Evolutionary conservation across 2,888 invertebrate genomes (phyloP), one percentile per base, ranked within the genome.

Genomic region (Lasiommata megera): DNA sequence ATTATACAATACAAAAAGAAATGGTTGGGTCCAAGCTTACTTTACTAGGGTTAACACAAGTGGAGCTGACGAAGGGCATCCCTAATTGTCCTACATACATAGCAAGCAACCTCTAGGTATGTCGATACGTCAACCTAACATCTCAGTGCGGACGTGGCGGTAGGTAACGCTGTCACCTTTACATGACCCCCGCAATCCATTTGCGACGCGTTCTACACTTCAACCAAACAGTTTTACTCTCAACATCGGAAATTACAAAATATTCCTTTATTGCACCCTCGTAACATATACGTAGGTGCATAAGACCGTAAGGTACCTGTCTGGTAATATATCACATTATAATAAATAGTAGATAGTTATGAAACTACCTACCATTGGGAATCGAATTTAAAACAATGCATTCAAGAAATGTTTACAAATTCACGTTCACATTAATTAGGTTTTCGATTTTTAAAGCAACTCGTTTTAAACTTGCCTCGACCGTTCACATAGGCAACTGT

Each of bases 71-170:
- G 40, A 28, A 52, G 12, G 52, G 16, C 29, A 52, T 34, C 34
- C 34, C 9, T 34, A 34, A 31, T 31, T 34, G 3, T 11, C 3
- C 9, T 1, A 1, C 9, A 9, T 11, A 11, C 11, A 11, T 34
- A 11, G 5, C 1, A 9, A 31, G 31, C 7, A 6, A 31, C 31
- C 31, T 7, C 9, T 9, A 31, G 31, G 31, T 31, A 31, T 31
- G 23, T 23, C 9, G 34, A 11, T 34, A 46, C 46, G 46, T 46
- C 44, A 29, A 46, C 29, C 29, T 46, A 29, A 46, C 36, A 43
- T 53, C 43, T 43, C 14, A 34, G 41, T 82, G 74, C 77, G 72
- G 72, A 71, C 71, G 72, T n/a, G n/a, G 73, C 71, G 71, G 70
- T 70, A 61, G 29, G 28, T 51, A 50, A 12, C 9, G 40, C 9